These are phyloP conservation scores for Gephyroberyx darwinii DNA, from an alignment of 2,797 vertebrate species.

Conservation along the genomic window DNA sequence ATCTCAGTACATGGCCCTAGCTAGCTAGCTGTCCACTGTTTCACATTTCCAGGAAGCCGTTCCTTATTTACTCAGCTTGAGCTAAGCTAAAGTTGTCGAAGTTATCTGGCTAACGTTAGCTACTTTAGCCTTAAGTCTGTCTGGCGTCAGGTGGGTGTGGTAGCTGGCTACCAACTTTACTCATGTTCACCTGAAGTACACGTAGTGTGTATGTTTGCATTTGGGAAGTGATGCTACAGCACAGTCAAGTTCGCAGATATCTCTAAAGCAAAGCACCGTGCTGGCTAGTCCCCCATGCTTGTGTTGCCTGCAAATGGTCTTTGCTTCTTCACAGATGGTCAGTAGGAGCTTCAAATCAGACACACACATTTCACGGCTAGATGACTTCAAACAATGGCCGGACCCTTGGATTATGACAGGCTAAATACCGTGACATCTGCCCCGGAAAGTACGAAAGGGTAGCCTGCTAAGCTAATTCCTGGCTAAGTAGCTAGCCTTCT, in stretches of 20 bases:
- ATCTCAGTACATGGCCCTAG: background rate
- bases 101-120: slow-evolving; percentile 22
- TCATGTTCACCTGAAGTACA: slow-evolving; percentile 6
- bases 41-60: background rate
- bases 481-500: background rate
- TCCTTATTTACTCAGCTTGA: background rate
- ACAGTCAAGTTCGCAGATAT: slow-evolving; percentile 5
- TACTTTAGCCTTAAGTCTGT: slow-evolving; percentile 4
- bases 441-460: slow-evolving; percentile 28
- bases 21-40: background rate
- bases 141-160: slow-evolving; percentile 66
- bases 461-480: slow-evolving; percentile 37
- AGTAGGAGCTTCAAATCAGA: slow-evolving; percentile 10
- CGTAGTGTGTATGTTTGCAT: background rate
- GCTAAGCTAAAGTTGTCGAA: slow-evolving; percentile 28
- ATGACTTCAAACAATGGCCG: slow-evolving; percentile 55
- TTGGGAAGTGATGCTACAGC: slow-evolving; percentile 20
- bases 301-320: slow-evolving; percentile 26
- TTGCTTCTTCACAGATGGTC: slow-evolving; percentile 8
- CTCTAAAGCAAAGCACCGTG: slow-evolving; percentile 6
- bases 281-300: slow-evolving; percentile 2
- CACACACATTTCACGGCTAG: slow-evolving; percentile 45
- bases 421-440: slow-evolving; percentile 64
- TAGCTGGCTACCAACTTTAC: slow-evolving; percentile 34
- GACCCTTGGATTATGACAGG: slow-evolving; percentile 57